Percentiles rank a stretch among this genome's conserved stretches.
Conservation (phyloP, 1,140 invertebrate genomes). For the Bombus balteatus region DNA sequence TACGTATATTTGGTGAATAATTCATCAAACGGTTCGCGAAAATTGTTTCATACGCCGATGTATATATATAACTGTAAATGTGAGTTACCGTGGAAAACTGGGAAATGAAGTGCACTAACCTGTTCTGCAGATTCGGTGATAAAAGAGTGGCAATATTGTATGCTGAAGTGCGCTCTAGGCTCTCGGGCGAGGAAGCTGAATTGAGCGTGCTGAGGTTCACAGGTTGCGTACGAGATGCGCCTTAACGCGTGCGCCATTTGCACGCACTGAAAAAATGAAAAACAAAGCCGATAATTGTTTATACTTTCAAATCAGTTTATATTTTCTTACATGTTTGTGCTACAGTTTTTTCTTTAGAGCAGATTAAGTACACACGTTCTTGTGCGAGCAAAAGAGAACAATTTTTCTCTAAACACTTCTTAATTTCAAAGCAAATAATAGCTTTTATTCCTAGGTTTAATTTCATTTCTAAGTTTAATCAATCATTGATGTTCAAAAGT, state of each 20-base stretch:
- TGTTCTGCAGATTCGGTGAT: conserved; percentile 89
- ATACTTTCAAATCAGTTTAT: background rate
- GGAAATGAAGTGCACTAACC: conserved; percentile 82
- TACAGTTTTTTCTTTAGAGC: background rate
- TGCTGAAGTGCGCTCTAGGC: conserved; percentile 88
- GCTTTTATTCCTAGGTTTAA: no score
- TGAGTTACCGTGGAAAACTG: background rate
- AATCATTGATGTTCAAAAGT: no score
- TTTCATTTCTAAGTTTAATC: no score
- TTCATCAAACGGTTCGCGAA: no score
- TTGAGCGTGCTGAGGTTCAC: conserved; percentile 90
- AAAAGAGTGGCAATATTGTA: conserved; percentile 93
- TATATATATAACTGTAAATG: no score
- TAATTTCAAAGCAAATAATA: no score
- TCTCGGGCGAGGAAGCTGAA: conserved; percentile 93
- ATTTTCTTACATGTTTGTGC: no score
- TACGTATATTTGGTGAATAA: no score
- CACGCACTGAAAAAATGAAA: conserved; percentile 86
- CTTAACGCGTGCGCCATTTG: conserved; percentile 93
- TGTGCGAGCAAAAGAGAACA: no score
- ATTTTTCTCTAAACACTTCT: no score
- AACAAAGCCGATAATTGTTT: background rate
- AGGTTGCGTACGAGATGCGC: conserved; percentile 93
- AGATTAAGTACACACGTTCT: no score
- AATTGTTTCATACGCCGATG: no score